Percentiles rank a stretch among this genome's conserved stretches.
These are phyloP conservation scores for Mechanitis messenoides DNA, from an alignment of 2,888 invertebrate species.

Conservation along the genomic window DNA sequence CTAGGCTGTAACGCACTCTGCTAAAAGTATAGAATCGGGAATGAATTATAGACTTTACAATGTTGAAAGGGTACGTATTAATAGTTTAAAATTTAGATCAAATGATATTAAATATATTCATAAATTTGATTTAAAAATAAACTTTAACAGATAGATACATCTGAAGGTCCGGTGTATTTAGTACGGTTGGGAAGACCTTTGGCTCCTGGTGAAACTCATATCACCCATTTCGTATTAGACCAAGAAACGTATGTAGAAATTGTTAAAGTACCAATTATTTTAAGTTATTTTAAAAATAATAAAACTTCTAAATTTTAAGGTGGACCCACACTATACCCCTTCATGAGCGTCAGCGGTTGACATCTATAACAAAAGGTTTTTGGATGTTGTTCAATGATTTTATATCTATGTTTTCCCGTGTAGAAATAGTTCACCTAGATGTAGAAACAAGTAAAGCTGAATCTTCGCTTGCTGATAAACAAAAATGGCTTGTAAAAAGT, in stretches of 20 bases:
- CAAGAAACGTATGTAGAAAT: slow-evolving; percentile 37
- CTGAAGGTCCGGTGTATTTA: slow-evolving; percentile 46
- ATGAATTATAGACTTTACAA: slow-evolving; percentile 87
- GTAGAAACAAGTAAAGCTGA: slow-evolving; percentile 91
- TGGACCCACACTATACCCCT: slow-evolving; percentile 85
- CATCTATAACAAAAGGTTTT: slow-evolving; percentile 83
- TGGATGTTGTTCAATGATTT: slow-evolving; percentile 92
- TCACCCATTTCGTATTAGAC: slow-evolving; percentile 45
- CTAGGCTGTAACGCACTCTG: slow-evolving; percentile 40
- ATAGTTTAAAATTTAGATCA: slow-evolving; percentile 3
- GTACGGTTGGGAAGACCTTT: slow-evolving; percentile 51
- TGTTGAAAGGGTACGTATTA: slow-evolving; percentile 79
- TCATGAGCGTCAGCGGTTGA: slow-evolving; percentile 83
- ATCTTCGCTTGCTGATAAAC: slow-evolving; percentile 83
- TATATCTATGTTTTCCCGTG: slow-evolving; percentile 85
- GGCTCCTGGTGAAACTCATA: slow-evolving; percentile 42
- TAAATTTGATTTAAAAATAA: slow-evolving; percentile 1
- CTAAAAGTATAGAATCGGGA: slow-evolving; percentile 83
- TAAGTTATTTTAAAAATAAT: neutral
- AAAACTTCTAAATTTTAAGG: slow-evolving; percentile 30
- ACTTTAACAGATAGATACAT: slow-evolving; percentile 44
- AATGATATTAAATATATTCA: neutral
- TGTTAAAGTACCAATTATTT: neutral
- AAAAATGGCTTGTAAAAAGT: slow-evolving; percentile 90
- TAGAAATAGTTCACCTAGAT: slow-evolving; percentile 91